These are phyloP conservation scores for Apocheima hispidaria DNA, from an alignment of 2,888 invertebrate genomes.

Conservation along the genomic window DNA sequence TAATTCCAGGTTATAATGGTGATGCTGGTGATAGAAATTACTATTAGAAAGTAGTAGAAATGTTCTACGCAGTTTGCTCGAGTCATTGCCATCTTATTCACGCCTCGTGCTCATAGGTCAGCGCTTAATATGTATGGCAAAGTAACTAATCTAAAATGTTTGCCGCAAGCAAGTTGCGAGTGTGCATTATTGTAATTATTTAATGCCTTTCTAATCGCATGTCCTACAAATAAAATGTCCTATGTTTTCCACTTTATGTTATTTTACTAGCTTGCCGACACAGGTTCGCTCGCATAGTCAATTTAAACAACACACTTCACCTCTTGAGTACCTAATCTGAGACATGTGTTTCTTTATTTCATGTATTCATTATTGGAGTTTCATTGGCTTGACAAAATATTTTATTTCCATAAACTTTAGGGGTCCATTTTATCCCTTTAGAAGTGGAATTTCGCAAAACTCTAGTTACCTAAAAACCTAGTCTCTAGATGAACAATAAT, in stretches of 20 bases:
- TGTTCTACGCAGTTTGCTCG: conserved; percentile 26
- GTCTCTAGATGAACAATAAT: too few relatives aligned
- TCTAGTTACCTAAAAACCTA: too few relatives aligned
- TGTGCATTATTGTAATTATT: background rate
- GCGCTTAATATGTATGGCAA: background rate
- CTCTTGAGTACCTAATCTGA: too few relatives aligned
- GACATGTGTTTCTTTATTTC: too few relatives aligned
- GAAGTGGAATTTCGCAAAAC: too few relatives aligned
- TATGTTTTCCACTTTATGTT: background rate
- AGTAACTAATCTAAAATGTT: background rate
- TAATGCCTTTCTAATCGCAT: background rate
- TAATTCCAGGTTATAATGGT: conserved; percentile 24
- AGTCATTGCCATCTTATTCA: conserved; percentile 25
- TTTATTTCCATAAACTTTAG: too few relatives aligned
- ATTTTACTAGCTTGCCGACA: too few relatives aligned
- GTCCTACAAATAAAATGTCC: background rate
- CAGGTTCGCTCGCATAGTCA: too few relatives aligned
- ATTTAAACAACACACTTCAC: too few relatives aligned
- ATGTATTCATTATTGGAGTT: too few relatives aligned
- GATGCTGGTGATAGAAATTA: conserved; percentile 25
- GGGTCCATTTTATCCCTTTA: too few relatives aligned
- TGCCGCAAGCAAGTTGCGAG: background rate
- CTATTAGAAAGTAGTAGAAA: conserved; percentile 31
- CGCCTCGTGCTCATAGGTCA: conserved; percentile 7
- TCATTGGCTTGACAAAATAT: too few relatives aligned